phyloP scores from a whole-genome alignment of 1,140 invertebrate species.

The Drosophila sechellia region DNA sequence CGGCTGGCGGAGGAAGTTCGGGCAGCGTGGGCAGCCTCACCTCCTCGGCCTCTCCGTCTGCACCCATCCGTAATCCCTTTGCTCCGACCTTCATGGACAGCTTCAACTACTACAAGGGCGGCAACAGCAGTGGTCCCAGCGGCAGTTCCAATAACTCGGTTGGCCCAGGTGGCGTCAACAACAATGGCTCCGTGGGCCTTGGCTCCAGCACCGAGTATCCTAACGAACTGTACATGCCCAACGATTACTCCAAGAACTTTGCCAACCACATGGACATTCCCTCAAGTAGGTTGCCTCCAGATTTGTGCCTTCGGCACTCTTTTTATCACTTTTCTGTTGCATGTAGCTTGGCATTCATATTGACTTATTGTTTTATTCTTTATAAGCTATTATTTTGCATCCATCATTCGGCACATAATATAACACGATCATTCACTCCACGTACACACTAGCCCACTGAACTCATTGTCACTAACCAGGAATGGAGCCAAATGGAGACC shows the following conservation, averaged over 20 bases:
- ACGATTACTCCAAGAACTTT: constrained; percentile 81
- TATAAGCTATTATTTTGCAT: constrained; percentile 23
- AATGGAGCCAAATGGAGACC: constrained; percentile 45
- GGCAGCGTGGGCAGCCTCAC: constrained; percentile 20
- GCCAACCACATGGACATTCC: constrained; percentile 84
- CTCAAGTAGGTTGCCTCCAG: constrained; percentile 70
- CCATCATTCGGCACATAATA: constrained; percentile 1
- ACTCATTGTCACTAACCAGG: constrained; percentile 19
- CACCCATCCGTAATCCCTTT: constrained; percentile 60
- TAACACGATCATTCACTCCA: constrained; percentile 16
- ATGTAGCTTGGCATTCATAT: constrained; percentile 43
- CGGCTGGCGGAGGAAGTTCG: constrained; percentile 18
- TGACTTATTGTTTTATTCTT: constrained; percentile 16
- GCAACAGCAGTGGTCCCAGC: constrained; percentile 40
- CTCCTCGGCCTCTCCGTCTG: constrained; percentile 37
- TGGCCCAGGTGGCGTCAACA: constrained; percentile 22
- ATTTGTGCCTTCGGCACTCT: constrained; percentile 3
- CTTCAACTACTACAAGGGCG: constrained; percentile 75
- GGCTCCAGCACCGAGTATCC: constrained; percentile 67
- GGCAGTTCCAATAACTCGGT: constrained; percentile 41
- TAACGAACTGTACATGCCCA: constrained; percentile 82
- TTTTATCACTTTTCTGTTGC: constrained; percentile 60
- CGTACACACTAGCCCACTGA: constrained; percentile 37
- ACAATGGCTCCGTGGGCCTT: constrained; percentile 32
- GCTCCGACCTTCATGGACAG: constrained; percentile 71